Conservation (phyloP, 2,113 vertebrate genomes). For the Erythrocercus mccallii region DNA sequence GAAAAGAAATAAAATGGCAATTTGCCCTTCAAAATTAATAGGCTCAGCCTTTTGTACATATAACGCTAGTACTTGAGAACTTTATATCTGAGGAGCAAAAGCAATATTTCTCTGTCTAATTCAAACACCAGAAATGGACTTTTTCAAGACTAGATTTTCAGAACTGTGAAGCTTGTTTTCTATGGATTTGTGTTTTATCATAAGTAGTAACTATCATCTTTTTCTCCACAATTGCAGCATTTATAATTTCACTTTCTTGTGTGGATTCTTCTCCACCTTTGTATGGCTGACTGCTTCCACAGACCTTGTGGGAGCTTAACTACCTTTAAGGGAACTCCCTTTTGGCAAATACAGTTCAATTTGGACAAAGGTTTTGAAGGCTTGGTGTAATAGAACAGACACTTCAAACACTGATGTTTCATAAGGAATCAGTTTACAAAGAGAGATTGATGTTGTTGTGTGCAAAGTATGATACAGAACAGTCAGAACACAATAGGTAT, state of each 20-base stretch:
- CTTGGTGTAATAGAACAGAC: background rate
- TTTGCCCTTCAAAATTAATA: background rate
- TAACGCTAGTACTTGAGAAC: background rate
- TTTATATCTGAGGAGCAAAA: background rate
- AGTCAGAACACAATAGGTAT: background rate
- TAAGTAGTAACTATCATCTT: background rate
- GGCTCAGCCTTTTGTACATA: background rate
- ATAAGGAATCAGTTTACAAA: background rate
- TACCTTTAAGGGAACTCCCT: background rate
- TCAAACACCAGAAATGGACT: background rate
- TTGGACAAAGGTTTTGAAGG: constrained; percentile 11
- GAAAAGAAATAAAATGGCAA: background rate
- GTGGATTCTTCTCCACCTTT: background rate
- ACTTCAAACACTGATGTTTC: background rate
- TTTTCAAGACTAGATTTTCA: background rate
- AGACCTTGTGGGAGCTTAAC: background rate
- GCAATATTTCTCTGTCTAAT: background rate
- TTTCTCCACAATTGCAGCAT: background rate
- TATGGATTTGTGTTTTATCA: background rate
- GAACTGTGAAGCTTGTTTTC: background rate
- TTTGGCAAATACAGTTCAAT: constrained; percentile 8
- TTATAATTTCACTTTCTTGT: background rate
- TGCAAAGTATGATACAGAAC: background rate
- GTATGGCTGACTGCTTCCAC: background rate
- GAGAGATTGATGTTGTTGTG: background rate